Percentiles rank a stretch among this genome's conserved stretches.
These are phyloP conservation scores for Limnephilus lunatus DNA, from an alignment of 2,888 invertebrate genomes.

Conservation along the genomic window DNA sequence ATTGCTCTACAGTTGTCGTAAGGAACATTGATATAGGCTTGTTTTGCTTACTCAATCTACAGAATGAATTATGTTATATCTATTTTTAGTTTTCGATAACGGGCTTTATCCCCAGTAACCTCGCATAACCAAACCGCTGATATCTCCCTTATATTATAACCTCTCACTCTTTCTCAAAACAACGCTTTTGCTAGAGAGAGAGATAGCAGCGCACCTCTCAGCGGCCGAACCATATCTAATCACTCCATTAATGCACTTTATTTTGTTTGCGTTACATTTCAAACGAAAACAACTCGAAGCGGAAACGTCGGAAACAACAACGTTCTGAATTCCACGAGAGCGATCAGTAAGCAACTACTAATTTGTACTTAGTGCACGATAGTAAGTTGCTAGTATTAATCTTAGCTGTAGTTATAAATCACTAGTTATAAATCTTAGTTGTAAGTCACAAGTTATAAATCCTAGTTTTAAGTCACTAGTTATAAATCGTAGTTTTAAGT, in stretches of 20 bases:
- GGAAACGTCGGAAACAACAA: background rate
- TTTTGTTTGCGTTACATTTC: constrained; percentile 24
- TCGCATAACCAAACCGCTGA: background rate
- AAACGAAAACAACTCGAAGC: background rate
- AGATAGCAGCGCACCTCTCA: background rate
- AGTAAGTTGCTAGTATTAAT: too few relatives aligned
- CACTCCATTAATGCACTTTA: constrained; percentile 23
- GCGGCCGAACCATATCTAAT: constrained; percentile 3
- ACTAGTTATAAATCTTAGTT: too few relatives aligned
- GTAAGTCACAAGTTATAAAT: too few relatives aligned
- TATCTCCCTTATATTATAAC: background rate
- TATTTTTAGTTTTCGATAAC: constrained; percentile 2
- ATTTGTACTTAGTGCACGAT: background rate
- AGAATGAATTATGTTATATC: background rate
- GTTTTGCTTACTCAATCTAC: background rate
- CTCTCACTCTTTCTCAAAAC: background rate
- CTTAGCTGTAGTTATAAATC: too few relatives aligned
- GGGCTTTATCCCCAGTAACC: background rate
- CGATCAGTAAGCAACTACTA: background rate
- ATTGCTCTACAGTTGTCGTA: too few relatives aligned
- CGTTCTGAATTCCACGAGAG: background rate
- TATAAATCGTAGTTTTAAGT: too few relatives aligned
- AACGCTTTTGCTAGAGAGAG: background rate
- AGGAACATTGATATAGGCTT: background rate
- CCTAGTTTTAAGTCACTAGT: too few relatives aligned